Evolutionary conservation across 2,797 vertebrate species (phyloP).

Genomic region (Esox masquinongy): DNA sequence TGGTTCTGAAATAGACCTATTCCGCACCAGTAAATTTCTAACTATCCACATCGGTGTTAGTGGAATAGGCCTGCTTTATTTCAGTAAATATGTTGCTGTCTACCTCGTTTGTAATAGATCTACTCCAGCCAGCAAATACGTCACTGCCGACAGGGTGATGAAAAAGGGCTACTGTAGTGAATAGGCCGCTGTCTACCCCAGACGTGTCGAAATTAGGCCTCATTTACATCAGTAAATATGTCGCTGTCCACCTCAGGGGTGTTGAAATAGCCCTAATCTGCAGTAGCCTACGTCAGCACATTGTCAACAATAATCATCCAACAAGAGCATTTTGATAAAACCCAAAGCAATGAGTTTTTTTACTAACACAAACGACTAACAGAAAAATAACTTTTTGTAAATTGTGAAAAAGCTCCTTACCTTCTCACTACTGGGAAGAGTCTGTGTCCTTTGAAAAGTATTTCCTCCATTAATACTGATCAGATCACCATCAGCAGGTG

Average conservation of each 20-base stretch:
- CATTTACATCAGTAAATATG: not conserved
- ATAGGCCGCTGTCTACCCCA: too few relatives aligned
- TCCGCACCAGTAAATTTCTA: not conserved
- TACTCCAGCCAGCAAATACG: not conserved
- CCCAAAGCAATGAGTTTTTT: not conserved
- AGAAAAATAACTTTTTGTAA: not conserved
- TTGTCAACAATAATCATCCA: not conserved
- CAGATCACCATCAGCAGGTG: slow-evolving; percentile 26
- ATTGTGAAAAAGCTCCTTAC: slow-evolving; percentile 17
- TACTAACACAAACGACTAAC: not conserved
- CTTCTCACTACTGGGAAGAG: slow-evolving; percentile 30
- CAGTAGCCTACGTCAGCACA: not conserved
- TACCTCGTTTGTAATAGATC: not conserved
- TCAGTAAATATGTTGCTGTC: not conserved
- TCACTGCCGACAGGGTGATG: not conserved
- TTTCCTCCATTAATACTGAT: slow-evolving; percentile 37
- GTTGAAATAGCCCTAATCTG: not conserved
- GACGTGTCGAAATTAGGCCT: too few relatives aligned
- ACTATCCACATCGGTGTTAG: not conserved
- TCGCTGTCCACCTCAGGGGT: not conserved
- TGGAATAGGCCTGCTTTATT: not conserved
- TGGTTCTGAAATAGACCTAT: not conserved
- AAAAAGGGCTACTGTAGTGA: not conserved
- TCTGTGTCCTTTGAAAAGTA: slow-evolving; percentile 29
- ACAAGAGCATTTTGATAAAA: not conserved